Conservation (phyloP, 53 echinoderm and acorn worm genomes). For the Actinopyga echinites region DNA sequence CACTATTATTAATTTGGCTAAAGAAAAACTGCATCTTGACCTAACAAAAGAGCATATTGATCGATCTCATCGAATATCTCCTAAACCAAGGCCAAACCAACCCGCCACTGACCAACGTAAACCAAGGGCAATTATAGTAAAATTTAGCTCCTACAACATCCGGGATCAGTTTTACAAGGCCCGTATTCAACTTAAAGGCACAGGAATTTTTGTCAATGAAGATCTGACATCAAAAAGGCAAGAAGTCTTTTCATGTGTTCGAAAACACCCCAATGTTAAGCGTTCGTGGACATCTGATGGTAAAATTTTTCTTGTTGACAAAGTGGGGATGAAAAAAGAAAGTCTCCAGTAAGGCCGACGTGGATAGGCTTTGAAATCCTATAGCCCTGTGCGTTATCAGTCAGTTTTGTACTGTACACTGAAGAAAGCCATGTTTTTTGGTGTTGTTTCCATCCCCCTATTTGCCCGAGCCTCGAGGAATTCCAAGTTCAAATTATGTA, state of each 20-base stretch:
- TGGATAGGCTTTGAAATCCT: no score
- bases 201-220: not conserved
- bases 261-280: not conserved
- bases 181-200: not conserved
- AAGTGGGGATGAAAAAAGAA: not conserved
- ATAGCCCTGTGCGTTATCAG: no score
- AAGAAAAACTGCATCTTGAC: not conserved
- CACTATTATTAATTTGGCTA: not conserved
- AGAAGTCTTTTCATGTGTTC: not conserved
- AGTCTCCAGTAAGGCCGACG: not conserved
- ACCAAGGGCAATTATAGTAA: not conserved
- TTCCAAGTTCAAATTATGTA: no score
- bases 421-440: no score
- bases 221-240: not conserved
- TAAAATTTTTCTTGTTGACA: not conserved
- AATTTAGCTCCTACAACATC: not conserved
- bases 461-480: no score
- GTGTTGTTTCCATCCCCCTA: no score
- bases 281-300: not conserved
- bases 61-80: not conserved
- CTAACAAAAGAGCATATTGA: not conserved
- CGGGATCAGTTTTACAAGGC: not conserved
- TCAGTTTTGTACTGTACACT: no score
- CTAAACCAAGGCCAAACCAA: not conserved
- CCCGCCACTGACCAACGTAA: not conserved